Base-by-base conservation (phyloP, 2,888 invertebrate genomes). In the Dasysyrphus tricinctus region DNA sequence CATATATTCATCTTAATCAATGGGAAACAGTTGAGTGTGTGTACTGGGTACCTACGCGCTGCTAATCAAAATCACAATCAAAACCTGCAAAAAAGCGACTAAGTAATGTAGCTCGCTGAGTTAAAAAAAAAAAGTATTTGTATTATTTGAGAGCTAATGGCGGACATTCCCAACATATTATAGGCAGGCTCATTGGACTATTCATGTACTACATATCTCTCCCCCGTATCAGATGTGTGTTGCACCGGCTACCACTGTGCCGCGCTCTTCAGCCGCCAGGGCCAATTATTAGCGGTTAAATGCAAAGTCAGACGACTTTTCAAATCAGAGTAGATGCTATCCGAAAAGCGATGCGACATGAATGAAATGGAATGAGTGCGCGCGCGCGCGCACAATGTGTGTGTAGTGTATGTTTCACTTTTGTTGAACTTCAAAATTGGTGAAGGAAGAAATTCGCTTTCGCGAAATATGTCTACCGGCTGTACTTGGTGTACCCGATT, bases 201-300 rank as follows among this genome's bases (percentile, higher is more conserved):
- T 16, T 6, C 29, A 49, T 34, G 54, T 70, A 56, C 42, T 65
- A 63, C 69, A 78, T 67, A 82, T 70, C 75, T 75, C 81, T 72
- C 74, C 74, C 70, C 51, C 73, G 49, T 81, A 65, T 77, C 76
- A 80, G 61, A 74, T 77, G 76, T 77, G 44, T 73, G 63, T 44
- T 61, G 29, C 44, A 32, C 67, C 34, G 19, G 32, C 32, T 16
- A 5, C 24, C 49, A 14, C 24, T 24, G 59, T 24, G 59, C 47
- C 19, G 16, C 24, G 14, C 24, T 24, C 24, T 24, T 24, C 3
- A 1, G 24, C 34, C 24, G 49, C 78, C 65, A 59, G 61, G 74
- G 78, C 82, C 81, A 86, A 82, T 86, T 86, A 86, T 82, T 82
- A 86, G 79, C 86, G 78, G 82, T 86, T 75, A 86, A 86, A 86